Evolutionary conservation across 2,113 vertebrate species (phyloP), one percentile per base, ranked within the genome.

Genomic region (Nanger granti): DNA sequence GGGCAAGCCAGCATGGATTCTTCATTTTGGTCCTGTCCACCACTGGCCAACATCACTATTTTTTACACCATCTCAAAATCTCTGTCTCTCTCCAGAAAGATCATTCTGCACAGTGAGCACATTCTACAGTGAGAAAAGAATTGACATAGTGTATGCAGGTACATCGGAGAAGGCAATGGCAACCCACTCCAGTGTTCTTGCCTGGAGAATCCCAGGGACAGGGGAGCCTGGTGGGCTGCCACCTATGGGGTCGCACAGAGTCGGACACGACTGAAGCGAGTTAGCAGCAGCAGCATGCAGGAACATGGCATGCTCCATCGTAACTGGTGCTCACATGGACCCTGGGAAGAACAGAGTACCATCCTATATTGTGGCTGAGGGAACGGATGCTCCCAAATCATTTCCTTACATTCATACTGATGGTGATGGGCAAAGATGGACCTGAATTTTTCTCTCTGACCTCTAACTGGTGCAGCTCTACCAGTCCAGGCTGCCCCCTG

Each of bases 241-340:
- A 7, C 14, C 29, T 31, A 7, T 64, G 60, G 60, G 60, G 60
- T 15, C 0, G 1, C 29, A 64, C 60, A 64, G 60, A 31, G 29
- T 14, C 1, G 0, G 60, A 62, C 60, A 62, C 0, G 6, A 62
- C 5, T 14, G 60, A 62, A 31, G 28, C 2, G 0, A 64, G 29
- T 64, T 31, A 31, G 60, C 28, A 31, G 60, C 60, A 64, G 60
- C 60, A 62, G 60, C 60, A 31, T 6, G 60, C 60, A 62, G 60
- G 12, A 7, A 29, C 60, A 62, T 29, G 28, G 12, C 28, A 7
- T 62, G 60, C 60, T 29, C 60, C 28, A 62, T 62, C 0, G 11
- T 13, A 62, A 29, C 0, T 62, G 60, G 60, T 31, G 14, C 12
- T 31, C 60, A 62, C 28, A 29, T 62, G 60, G 12, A 62, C 28